Evolutionary conservation across 2,113 vertebrate species (phyloP), one percentile per base, ranked within the genome.

Genomic region (Neotragus moschatus): DNA sequence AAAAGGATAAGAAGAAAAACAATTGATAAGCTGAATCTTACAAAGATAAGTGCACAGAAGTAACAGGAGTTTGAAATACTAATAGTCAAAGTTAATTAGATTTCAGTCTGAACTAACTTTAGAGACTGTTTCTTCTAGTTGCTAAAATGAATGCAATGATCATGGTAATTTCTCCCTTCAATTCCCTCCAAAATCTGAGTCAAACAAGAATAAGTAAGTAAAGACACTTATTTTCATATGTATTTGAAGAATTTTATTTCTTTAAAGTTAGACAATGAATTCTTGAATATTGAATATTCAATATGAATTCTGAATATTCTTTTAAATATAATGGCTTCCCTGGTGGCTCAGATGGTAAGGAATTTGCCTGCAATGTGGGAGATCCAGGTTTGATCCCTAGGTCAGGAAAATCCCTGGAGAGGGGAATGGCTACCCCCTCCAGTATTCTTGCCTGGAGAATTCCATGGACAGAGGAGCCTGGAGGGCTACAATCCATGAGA

Each of bases 261-360:
- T 94, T 96, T 91, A 93, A 94, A 97, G 85, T 8, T 80, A 21
- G 25, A 90, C 0, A 82, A 84, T 45, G 94, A 90, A 79, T n/a
- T 30, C 53, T 60, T 77, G 2, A 39, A 39, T 70, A 70, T 1
- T 70, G 10, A 70, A 12, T 39, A 73, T 70, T 70, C 19, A 39
- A 73, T 39, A 73, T 23, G 66, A 73, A 84, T 55, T 90, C 73
- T 15, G 39, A 61, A 4, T 92, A 47, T 60, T 82, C 60, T 63
- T 89, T 75, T 15, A 43, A 75, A 43, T 75, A 43, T 26, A 43
- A 75, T 2, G 70, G 70, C 6, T 43, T 75, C 39, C 70, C 39
- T 15, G 0, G 70, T 75, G 36, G 70, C 70, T 75, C 70, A 26
- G 70, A 75, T 7, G 12, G 39, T 75, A 43, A 75, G 66, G 66